Conservation (phyloP, 2,113 vertebrate species). For the Melanocharis versteri region DNA sequence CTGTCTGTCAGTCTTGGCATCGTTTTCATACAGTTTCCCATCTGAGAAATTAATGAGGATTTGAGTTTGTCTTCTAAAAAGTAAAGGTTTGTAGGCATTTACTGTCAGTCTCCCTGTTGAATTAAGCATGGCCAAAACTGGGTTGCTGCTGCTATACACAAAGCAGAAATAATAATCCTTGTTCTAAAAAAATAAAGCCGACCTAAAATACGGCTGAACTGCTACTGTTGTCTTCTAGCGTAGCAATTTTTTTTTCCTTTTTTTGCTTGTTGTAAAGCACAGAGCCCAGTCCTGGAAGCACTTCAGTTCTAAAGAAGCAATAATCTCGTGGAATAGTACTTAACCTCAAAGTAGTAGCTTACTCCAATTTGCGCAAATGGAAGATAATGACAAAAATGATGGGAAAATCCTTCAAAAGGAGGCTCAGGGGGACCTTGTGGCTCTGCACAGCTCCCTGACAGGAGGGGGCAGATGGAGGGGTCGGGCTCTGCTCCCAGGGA, state of each 20-base stretch:
- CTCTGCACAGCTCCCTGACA: background rate
- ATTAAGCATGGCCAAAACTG: background rate
- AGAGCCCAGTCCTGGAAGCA: background rate
- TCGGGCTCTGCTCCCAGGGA: background rate
- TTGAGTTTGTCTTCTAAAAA: slow-evolving; percentile 37
- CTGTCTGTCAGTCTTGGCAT: slow-evolving; percentile 43
- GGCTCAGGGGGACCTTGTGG: background rate
- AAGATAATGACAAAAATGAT: background rate
- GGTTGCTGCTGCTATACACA: slow-evolving; percentile 24
- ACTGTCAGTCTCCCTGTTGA: slow-evolving; percentile 11
- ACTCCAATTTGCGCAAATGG: background rate
- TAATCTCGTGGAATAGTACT: background rate
- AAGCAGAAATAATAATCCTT: slow-evolving; percentile 30
- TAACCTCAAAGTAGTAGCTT: background rate
- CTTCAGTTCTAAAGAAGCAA: background rate
- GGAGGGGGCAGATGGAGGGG: background rate
- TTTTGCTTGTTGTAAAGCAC: background rate
- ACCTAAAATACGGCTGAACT: slow-evolving; percentile 23
- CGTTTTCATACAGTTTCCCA: slow-evolving; percentile 17
- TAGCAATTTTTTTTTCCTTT: background rate
- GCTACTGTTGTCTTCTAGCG: background rate
- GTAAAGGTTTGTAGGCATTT: slow-evolving; percentile 35
- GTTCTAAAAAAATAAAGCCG: slow-evolving; percentile 25
- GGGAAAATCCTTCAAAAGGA: background rate
- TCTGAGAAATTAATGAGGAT: slow-evolving; percentile 50